Percentiles rank a stretch among this genome's conserved stretches.
phyloP scores from a whole-genome alignment of 2,113 vertebrate species.

The Pungitius pungitius region DNA sequence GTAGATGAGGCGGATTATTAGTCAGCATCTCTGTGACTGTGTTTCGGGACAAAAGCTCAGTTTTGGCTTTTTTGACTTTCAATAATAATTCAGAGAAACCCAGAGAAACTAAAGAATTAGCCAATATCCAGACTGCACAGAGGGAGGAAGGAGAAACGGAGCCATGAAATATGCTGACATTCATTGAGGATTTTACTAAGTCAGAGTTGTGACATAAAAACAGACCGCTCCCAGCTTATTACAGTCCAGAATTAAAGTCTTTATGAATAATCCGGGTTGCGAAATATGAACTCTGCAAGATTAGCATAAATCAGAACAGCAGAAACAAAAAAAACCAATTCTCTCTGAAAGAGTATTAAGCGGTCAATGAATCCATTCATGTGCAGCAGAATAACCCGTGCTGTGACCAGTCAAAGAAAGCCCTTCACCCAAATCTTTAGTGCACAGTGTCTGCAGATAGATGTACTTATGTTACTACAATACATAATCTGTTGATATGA shows the following conservation, averaged over 20 bases:
- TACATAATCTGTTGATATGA: neutral
- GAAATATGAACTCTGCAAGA: constrained; percentile 50
- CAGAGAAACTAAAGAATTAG: constrained; percentile 51
- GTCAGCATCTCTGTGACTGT: neutral
- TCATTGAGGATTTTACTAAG: constrained; percentile 14
- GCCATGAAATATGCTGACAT: constrained; percentile 22
- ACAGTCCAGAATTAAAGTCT: constrained; percentile 49
- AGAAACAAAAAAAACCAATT: too few relatives aligned
- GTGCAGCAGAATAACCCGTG: constrained; percentile 16
- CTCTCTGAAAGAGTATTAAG: constrained; percentile 32
- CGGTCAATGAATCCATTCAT: constrained; percentile 48
- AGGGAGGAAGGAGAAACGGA: constrained; percentile 32
- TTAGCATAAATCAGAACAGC: constrained; percentile 23
- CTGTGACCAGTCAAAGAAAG: neutral
- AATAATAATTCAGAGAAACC: constrained; percentile 49
- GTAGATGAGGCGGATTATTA: constrained; percentile 14
- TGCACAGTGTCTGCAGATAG: neutral
- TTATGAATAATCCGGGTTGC: constrained; percentile 37
- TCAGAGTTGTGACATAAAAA: constrained; percentile 14
- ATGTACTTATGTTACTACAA: neutral
- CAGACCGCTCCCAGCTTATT: constrained; percentile 28
- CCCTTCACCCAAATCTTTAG: neutral
- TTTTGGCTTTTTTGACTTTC: constrained; percentile 21
- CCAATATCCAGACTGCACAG: constrained; percentile 48
- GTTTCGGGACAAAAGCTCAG: constrained; percentile 19